Percentiles rank a stretch among this genome's conserved stretches.
Conservation (phyloP, 2,113 vertebrate genomes). For the Maccullochella peelii region DNA sequence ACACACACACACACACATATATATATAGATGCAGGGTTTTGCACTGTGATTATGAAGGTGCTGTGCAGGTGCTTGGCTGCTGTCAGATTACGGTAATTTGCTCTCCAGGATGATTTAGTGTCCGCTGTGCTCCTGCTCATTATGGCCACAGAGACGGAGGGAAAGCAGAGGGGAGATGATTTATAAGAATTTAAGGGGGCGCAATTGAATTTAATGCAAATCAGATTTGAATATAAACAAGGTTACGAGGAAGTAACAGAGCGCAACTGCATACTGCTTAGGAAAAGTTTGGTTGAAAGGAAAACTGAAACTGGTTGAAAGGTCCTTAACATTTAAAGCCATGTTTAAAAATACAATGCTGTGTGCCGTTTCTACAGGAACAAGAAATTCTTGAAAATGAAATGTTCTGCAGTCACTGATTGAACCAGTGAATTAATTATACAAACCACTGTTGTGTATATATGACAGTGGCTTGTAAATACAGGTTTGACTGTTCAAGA, state of each 20-base stretch:
- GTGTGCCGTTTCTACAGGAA: not conserved
- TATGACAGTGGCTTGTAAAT: not conserved
- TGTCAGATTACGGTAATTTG: constrained; percentile 74
- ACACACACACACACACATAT: not conserved
- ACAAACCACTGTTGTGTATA: not conserved
- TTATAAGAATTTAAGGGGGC: constrained; percentile 53
- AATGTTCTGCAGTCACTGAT: not conserved
- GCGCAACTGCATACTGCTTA: not conserved
- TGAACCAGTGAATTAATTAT: not conserved
- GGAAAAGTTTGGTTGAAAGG: constrained; percentile 6
- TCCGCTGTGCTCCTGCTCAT: constrained; percentile 57
- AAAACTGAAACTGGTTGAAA: no score
- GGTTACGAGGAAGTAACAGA: constrained; percentile 36
- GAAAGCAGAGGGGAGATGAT: constrained; percentile 47
- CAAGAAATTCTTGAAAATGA: not conserved
- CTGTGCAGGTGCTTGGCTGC: constrained; percentile 56
- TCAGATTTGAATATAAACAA: constrained; percentile 59
- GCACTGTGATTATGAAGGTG: constrained; percentile 55
- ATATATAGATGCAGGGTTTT: not conserved
- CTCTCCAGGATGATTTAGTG: constrained; percentile 71
- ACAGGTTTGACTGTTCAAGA: no score
- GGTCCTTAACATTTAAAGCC: no score
- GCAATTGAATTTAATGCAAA: constrained; percentile 69
- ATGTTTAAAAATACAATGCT: no score
- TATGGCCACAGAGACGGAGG: constrained; percentile 37